These are phyloP conservation scores for Drosophila antonietae DNA, from an alignment of 2,888 invertebrate genomes.

Conservation along the genomic window DNA sequence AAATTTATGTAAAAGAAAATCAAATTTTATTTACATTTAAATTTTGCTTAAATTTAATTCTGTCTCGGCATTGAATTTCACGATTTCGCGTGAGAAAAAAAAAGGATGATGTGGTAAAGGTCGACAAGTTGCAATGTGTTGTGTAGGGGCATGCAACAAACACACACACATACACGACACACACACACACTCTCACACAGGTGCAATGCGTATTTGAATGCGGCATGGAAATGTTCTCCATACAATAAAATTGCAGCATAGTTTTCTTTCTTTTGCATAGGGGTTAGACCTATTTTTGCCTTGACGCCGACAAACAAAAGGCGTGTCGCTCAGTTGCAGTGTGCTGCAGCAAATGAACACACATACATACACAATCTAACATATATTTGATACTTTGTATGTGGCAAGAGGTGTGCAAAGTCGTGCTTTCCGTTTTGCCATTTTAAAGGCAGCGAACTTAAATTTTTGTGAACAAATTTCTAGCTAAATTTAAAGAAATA, in stretches of 20 bases:
- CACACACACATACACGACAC: background rate
- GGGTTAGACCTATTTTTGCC: slow-evolving; percentile 46
- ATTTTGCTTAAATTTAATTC: background rate
- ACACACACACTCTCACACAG: background rate
- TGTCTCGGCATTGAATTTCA: background rate
- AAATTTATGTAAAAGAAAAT: background rate
- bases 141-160: background rate
- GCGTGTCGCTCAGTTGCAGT: slow-evolving; percentile 43
- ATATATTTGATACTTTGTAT: slow-evolving; percentile 18
- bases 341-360: slow-evolving; percentile 30
- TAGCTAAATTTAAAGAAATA: background rate
- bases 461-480: background rate
- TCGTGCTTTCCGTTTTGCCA: slow-evolving; percentile 37
- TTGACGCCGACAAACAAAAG: slow-evolving; percentile 60
- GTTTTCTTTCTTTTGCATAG: slow-evolving; percentile 26
- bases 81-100: background rate
- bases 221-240: slow-evolving; percentile 60
- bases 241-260: slow-evolving; percentile 61
- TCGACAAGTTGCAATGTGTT: slow-evolving; percentile 36
- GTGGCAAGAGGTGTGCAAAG: slow-evolving; percentile 35
- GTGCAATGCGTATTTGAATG: slow-evolving; percentile 44
- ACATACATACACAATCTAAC: slow-evolving; percentile 2
- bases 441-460: slow-evolving; percentile 26
- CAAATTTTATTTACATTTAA: background rate
- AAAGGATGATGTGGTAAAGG: slow-evolving; percentile 37